These are phyloP conservation scores for Lamproptera curius DNA, from an alignment of 2,888 invertebrate genomes.

Conservation along the genomic window DNA sequence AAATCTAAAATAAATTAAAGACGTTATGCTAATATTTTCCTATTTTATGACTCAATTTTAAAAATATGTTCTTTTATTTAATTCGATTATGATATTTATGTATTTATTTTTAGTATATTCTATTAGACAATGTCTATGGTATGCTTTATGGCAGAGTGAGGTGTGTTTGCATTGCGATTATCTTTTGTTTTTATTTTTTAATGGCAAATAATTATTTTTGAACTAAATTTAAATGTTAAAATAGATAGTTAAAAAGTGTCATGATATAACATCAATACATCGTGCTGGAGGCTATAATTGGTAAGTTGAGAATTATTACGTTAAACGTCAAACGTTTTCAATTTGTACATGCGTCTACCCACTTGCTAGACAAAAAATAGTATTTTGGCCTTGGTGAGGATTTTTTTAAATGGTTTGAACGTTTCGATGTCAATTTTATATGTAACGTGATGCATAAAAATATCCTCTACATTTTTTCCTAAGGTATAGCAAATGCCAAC, in stretches of 20 bases:
- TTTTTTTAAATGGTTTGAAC: slow-evolving; percentile 25
- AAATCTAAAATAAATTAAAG: too few relatives aligned
- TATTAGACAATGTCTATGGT: not conserved
- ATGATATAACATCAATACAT: slow-evolving; percentile 12
- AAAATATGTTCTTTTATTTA: not conserved
- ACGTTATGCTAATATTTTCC: too few relatives aligned
- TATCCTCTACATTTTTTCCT: slow-evolving; percentile 10
- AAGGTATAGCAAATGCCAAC: slow-evolving; percentile 11
- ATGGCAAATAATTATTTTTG: slow-evolving; percentile 18
- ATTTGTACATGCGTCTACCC: slow-evolving; percentile 19
- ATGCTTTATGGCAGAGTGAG: slow-evolving; percentile 22
- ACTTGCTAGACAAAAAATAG: slow-evolving; percentile 28
- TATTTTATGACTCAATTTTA: too few relatives aligned
- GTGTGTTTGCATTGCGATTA: slow-evolving; percentile 32
- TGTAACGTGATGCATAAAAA: not conserved
- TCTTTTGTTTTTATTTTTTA: slow-evolving; percentile 31
- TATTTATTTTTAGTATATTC: not conserved
- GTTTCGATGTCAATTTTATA: slow-evolving; percentile 1
- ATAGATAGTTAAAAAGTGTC: slow-evolving; percentile 15
- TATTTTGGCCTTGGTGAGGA: slow-evolving; percentile 51
- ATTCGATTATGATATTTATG: not conserved
- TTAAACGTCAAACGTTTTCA: slow-evolving; percentile 31
- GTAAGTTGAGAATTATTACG: slow-evolving; percentile 28
- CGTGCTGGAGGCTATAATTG: slow-evolving; percentile 20
- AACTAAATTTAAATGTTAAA: slow-evolving; percentile 12